Evolutionary conservation across 2,113 vertebrate species (phyloP).

Genomic region (Istiophorus platypterus): DNA sequence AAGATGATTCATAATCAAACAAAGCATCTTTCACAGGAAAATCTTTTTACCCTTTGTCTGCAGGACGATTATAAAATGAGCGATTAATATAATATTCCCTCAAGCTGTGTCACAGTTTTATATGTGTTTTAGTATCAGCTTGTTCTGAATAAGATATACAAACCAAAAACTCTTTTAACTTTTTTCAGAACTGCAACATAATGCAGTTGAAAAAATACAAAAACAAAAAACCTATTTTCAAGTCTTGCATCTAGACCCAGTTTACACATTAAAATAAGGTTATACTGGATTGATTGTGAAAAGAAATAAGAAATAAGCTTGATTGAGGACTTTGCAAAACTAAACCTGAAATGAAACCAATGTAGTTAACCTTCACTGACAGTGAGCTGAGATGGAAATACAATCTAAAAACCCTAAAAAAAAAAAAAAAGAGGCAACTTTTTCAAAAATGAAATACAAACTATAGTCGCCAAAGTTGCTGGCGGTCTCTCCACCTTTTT

Average conservation of each 20-base stretch:
- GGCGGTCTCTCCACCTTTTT: constrained; percentile 8
- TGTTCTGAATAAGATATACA: too few species aligned
- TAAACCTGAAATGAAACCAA: background rate
- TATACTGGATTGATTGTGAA: background rate
- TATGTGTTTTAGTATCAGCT: too few species aligned
- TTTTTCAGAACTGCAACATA: background rate
- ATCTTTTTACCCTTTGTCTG: background rate
- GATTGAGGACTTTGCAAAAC: background rate
- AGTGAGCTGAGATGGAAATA: background rate
- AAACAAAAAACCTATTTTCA: background rate
- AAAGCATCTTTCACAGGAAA: background rate
- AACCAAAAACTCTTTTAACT: too few species aligned
- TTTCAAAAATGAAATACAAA: constrained; percentile 3
- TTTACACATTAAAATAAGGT: background rate
- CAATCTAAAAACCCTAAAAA: background rate
- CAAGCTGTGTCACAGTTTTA: too few species aligned
- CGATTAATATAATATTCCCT: too few species aligned
- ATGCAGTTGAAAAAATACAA: background rate
- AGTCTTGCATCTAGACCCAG: background rate
- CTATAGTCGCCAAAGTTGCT: background rate
- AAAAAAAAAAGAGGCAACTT: too few species aligned
- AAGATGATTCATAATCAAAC: background rate
- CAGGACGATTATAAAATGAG: background rate
- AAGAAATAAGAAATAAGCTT: background rate
- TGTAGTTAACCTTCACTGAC: background rate